Evolutionary conservation across 2,888 invertebrate species (phyloP).

Genomic region (Xestia rhomboidea): DNA sequence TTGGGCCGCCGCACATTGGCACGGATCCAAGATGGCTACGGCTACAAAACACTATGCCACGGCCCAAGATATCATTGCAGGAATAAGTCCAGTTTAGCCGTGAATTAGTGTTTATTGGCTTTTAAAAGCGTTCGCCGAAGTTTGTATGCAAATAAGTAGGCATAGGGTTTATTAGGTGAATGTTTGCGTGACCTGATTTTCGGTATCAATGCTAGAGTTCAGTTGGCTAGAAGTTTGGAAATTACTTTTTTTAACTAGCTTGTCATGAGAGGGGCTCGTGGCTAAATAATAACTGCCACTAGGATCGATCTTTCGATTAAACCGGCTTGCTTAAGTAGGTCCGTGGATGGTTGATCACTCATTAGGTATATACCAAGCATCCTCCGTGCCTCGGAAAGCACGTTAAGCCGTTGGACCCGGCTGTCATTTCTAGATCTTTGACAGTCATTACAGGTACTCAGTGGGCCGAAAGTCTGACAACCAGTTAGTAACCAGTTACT

Average conservation of each 20-base stretch:
- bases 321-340: background rate
- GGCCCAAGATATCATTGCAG: constrained; percentile 77
- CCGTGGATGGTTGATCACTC: background rate
- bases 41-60: constrained; percentile 77
- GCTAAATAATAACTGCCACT: background rate
- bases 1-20: constrained; percentile 73
- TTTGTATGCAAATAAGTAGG: constrained; percentile 60
- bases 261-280: background rate
- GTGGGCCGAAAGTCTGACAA: too few species aligned
- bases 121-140: constrained; percentile 68
- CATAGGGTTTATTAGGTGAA: constrained; percentile 46
- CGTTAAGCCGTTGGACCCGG: too few species aligned
- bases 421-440: too few species aligned
- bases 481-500: too few species aligned
- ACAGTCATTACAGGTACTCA: too few species aligned
- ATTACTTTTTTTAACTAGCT: background rate
- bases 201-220: background rate
- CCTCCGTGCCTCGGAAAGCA: background rate
- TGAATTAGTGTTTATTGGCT: constrained; percentile 77
- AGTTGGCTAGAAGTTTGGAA: background rate
- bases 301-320: background rate
- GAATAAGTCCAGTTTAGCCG: constrained; percentile 76
- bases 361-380: background rate
- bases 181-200: constrained; percentile 37
- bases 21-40: constrained; percentile 73